A percentile compares a stretch with the other conserved stretches of the same genome.
These are phyloP conservation scores for Melitaea cinxia DNA, from an alignment of 1,140 invertebrate species.

Conservation along the genomic window DNA sequence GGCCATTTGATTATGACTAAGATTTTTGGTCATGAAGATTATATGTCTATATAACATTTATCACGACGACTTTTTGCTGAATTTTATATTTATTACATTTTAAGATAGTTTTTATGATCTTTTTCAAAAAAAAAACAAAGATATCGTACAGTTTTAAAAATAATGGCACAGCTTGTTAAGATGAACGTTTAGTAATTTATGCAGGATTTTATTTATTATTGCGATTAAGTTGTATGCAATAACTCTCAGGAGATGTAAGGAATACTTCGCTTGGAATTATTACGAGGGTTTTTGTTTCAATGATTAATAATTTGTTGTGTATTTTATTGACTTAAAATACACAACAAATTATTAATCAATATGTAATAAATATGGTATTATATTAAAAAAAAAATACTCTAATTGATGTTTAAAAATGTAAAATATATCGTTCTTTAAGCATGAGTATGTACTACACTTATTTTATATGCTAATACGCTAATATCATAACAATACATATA, in stretches of 20 bases:
- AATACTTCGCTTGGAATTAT: not conserved
- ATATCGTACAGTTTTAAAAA: not conserved
- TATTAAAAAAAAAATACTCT: too few species aligned
- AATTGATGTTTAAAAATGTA: too few species aligned
- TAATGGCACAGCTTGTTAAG: not conserved
- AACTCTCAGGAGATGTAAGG: not conserved
- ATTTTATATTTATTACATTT: too few species aligned
- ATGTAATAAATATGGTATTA: too few species aligned
- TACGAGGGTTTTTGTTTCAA: not conserved
- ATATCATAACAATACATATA: constrained; percentile 2
- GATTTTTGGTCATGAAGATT: too few species aligned
- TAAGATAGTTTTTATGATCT: too few species aligned
- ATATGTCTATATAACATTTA: too few species aligned
- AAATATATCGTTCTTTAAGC: not conserved
- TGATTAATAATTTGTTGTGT: not conserved
- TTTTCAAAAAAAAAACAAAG: not conserved
- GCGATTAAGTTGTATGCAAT: constrained; percentile 15
- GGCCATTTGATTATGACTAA: too few species aligned
- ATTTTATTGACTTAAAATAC: not conserved
- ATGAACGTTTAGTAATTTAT: constrained; percentile 9
- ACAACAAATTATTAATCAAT: not conserved
- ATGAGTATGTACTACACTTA: not conserved
- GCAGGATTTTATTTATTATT: constrained; percentile 14
- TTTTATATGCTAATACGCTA: not conserved
- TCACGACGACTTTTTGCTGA: too few species aligned